Conservation (phyloP, 2,113 vertebrate genomes). For the Hydrochoerus hydrochaeris region DNA sequence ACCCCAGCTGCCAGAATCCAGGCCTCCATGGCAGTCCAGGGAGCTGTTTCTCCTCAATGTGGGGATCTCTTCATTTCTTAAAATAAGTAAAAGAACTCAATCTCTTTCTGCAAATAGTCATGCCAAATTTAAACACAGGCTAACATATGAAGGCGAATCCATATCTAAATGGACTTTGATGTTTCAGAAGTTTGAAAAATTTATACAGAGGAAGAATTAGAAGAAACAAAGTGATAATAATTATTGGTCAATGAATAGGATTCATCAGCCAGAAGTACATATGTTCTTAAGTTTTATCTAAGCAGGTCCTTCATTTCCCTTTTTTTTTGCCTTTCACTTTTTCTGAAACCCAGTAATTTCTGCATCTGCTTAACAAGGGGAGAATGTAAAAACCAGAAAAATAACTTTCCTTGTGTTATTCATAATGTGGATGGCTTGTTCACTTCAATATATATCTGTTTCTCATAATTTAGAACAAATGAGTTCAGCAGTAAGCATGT, state of each 20-base stretch:
- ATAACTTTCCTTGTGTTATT: slow-evolving; percentile 56
- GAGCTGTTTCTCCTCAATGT: background rate
- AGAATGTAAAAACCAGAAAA: slow-evolving; percentile 12
- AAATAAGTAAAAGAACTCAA: background rate
- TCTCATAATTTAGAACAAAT: slow-evolving; percentile 58
- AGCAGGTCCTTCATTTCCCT: background rate
- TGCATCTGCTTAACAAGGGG: background rate
- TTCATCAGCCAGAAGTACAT: background rate
- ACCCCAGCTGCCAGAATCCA: background rate
- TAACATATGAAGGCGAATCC: background rate
- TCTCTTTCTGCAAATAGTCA: background rate
- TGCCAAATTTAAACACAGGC: background rate
- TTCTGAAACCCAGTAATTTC: background rate
- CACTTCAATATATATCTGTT: slow-evolving; percentile 50
- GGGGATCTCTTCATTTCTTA: background rate
- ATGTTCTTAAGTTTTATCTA: background rate
- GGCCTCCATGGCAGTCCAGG: background rate
- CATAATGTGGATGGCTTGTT: slow-evolving; percentile 8
- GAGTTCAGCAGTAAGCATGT: slow-evolving; percentile 21
- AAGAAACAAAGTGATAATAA: background rate
- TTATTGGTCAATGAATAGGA: background rate
- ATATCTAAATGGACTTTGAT: background rate
- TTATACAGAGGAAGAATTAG: background rate
- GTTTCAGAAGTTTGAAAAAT: background rate
- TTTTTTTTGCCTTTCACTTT: background rate